Base-by-base conservation (phyloP, 1,140 invertebrate genomes). In the Nilaparvata lugens region DNA sequence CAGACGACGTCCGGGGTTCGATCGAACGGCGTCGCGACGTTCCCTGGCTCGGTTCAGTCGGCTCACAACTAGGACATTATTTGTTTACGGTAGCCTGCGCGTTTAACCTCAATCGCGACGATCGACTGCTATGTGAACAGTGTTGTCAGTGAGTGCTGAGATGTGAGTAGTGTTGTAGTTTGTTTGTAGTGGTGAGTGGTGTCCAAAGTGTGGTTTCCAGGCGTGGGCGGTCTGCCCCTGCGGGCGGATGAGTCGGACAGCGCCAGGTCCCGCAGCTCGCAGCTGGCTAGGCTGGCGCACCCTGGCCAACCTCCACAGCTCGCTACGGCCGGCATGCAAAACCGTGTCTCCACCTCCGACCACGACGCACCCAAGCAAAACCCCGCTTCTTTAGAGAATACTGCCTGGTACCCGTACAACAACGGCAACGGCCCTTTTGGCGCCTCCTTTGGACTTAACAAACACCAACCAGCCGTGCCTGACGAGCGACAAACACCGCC, bases 191-290 rank as follows among this genome's bases (percentile, higher is more conserved):
- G 42, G 3, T 16, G 42, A 16, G 14, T 13, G 9, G 45, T 25
- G 16, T 48, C 55, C 64, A 68, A 53, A 61, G 62, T 69, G 67
- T 68, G 68, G 66, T 70, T 67, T 64, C 66, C 64, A 52, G 68
- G 62, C 31, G 68, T 66, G 24, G 68, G 68, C 25, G 64, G 60
- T 42, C 61, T 70, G 63, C 67, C 68, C 57, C 65, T 70, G 43
- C 62, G 67, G 62, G 61, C 66, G 51, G 67, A 68, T 60, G 56
- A 57, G 52, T 28, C 56, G 31, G 45, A 23, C 16, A 56, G 56
- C 28, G 24, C 58, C 56, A 57, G 62, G 28, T 52, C 55, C 42
- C 58, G 55, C 18, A 16, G 56, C 62, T 35, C 55, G 62, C 59
- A 56, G 48, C 60, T 59, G 60, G 51, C 65, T 43, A 35, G 66